phyloP scores from a whole-genome alignment of 1,140 invertebrate species.

The Ceratitis capitata region DNA sequence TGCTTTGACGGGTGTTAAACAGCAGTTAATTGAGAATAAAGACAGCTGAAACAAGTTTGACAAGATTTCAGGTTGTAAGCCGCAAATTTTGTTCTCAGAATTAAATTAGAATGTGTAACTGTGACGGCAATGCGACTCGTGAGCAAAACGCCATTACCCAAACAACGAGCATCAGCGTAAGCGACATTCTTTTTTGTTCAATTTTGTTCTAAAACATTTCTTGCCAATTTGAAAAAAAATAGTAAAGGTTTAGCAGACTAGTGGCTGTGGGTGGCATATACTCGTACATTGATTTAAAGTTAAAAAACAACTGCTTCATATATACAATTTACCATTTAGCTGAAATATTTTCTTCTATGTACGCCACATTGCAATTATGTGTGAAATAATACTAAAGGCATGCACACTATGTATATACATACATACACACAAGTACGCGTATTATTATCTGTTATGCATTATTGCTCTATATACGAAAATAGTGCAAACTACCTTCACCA shows the following conservation, averaged over 20 bases:
- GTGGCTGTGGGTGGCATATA: no score
- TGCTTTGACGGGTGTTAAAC: background rate
- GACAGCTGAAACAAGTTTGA: slow-evolving; percentile 18
- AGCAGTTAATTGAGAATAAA: slow-evolving; percentile 7
- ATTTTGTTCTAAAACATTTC: background rate
- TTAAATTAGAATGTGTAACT: slow-evolving; percentile 22
- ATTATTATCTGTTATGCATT: background rate
- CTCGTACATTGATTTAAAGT: no score
- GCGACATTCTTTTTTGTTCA: no score
- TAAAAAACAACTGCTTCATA: no score
- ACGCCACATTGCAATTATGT: background rate
- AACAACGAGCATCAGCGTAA: background rate
- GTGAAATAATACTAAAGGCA: background rate
- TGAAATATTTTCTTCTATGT: no score
- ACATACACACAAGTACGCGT: background rate
- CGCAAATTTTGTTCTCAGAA: background rate
- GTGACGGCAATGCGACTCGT: background rate
- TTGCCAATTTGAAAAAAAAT: background rate
- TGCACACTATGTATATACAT: background rate
- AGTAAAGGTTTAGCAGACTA: no score
- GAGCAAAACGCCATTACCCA: background rate
- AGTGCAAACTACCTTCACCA: slow-evolving; percentile 25
- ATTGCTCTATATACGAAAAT: slow-evolving; percentile 33
- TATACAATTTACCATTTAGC: background rate
- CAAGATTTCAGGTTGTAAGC: background rate